phyloP scores from a whole-genome alignment of 2,113 vertebrate species.

The Semicossyphus pulcher region DNA sequence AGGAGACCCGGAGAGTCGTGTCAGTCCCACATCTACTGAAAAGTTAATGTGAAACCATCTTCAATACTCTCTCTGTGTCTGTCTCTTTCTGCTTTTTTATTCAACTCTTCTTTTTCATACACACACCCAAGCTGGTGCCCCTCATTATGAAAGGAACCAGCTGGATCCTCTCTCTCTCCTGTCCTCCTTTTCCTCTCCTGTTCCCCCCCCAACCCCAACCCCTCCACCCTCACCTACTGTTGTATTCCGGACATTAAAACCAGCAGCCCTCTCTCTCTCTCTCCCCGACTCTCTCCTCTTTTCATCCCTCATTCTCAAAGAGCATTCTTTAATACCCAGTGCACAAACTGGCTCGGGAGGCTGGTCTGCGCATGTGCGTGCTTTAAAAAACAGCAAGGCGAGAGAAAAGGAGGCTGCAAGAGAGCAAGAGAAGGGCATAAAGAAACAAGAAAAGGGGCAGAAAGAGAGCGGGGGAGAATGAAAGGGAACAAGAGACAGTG shows the following conservation, averaged over 20 bases:
- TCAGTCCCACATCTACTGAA: conserved; percentile 73
- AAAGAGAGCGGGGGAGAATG: neutral
- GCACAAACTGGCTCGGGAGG: conserved; percentile 12
- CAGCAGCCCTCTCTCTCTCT: conserved; percentile 30
- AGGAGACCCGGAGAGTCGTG: conserved; percentile 39
- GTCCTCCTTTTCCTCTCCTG: conserved; percentile 38
- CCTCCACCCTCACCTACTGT: conserved; percentile 58
- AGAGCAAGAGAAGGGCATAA: neutral
- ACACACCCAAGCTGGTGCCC: conserved; percentile 38
- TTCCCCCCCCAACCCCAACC: conserved; percentile 51
- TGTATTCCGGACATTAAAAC: conserved; percentile 74
- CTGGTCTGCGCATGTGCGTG: conserved; percentile 22
- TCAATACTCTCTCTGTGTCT: conserved; percentile 57
- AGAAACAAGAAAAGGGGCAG: neutral
- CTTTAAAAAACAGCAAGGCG: conserved; percentile 1
- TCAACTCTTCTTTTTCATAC: neutral
- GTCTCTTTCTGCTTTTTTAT: conserved; percentile 31
- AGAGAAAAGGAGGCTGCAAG: conserved; percentile 1
- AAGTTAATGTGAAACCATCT: conserved; percentile 76
- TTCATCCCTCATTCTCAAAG: conserved; percentile 70
- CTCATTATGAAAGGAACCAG: conserved; percentile 73
- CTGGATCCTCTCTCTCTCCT: conserved; percentile 58
- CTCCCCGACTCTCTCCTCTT: conserved; percentile 21
- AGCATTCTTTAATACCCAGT: conserved; percentile 72
- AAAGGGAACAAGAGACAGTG: neutral